These are phyloP conservation scores for Cephus pygmeus DNA, from an alignment of 2,888 invertebrate genomes.

Conservation along the genomic window DNA sequence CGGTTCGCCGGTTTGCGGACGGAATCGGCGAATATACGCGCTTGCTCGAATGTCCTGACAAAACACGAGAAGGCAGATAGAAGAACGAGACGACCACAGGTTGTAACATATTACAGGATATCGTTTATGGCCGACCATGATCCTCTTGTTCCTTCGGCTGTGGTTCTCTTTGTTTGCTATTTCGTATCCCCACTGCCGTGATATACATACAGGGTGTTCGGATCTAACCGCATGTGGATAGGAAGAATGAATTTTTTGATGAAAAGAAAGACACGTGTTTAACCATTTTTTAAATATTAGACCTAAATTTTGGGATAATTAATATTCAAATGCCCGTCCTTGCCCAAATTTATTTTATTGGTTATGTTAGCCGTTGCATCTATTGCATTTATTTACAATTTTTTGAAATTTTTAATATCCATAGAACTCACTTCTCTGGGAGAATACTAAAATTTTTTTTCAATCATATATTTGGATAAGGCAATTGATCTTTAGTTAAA, in stretches of 20 bases:
- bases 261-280: conserved; percentile 6
- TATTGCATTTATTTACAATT: no score
- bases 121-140: conserved; percentile 40
- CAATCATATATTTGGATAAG: no score
- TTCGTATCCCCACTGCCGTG: neutral
- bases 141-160: conserved; percentile 32
- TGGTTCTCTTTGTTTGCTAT: conserved; percentile 24
- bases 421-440: no score
- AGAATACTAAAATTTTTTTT: no score
- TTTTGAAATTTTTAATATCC: no score
- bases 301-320: neutral
- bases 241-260: neutral
- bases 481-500: no score
- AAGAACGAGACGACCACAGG: conserved; percentile 41
- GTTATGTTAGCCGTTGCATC: no score
- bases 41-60: neutral
- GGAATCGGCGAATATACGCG: neutral
- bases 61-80: conserved; percentile 1
- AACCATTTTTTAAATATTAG: neutral
- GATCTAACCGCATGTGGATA: conserved; percentile 25
- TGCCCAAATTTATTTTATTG: no score
- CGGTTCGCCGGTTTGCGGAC: neutral
- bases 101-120: conserved; percentile 50
- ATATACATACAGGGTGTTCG: conserved; percentile 26
- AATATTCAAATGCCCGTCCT: no score